Conservation (phyloP, 2,888 invertebrate species). For the Clepsis dumicolana region DNA sequence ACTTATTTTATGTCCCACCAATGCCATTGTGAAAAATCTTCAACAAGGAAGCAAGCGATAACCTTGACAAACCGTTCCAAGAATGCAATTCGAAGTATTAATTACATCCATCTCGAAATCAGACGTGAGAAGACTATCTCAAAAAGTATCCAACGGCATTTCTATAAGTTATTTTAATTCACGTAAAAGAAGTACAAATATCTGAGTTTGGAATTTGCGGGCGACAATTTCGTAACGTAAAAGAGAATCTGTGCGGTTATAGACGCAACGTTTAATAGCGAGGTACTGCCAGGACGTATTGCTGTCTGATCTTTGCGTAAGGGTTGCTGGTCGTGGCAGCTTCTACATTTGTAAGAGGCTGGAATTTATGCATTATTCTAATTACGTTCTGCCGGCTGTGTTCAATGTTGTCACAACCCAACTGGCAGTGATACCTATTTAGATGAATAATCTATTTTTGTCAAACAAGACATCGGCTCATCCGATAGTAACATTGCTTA, state of each 20-base stretch:
- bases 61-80: conserved; percentile 1
- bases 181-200: neutral
- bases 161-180: neutral
- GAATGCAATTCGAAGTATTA: neutral
- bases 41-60: neutral
- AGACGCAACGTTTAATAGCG: conserved; percentile 1
- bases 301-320: neutral
- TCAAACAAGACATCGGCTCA: no score
- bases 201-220: neutral
- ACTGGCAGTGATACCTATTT: neutral
- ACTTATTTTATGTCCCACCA: neutral
- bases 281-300: neutral
- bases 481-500: no score
- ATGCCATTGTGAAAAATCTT: neutral
- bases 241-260: conserved; percentile 14
- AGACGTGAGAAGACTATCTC: neutral
- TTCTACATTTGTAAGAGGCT: neutral
- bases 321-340: neutral
- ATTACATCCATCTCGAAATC: neutral
- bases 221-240: conserved; percentile 14
- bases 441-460: no score
- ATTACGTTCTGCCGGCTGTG: neutral
- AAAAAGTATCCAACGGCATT: neutral
- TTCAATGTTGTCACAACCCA: neutral
- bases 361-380: neutral